These are phyloP conservation scores for Clarias pachynema DNA, from an alignment of 2,797 vertebrate genomes.

Conservation along the genomic window DNA sequence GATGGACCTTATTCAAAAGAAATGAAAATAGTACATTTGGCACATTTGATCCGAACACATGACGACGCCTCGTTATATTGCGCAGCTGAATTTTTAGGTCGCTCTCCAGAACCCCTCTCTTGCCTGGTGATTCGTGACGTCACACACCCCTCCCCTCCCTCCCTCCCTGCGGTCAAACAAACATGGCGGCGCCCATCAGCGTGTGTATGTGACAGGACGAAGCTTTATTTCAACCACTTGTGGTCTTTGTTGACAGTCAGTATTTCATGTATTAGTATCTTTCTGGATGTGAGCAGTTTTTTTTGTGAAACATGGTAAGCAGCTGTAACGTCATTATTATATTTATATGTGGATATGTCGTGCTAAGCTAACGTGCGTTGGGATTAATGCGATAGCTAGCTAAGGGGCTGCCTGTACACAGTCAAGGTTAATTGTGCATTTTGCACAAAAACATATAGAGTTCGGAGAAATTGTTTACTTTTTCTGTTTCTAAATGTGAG, in stretches of 20 bases:
- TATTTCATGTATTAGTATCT: not conserved
- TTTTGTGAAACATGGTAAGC: conserved; percentile 23
- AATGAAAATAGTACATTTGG: not conserved
- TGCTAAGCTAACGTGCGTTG: conserved; percentile 9
- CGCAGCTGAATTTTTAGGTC: not conserved
- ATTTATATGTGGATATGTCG: not conserved
- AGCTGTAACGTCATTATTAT: not conserved
- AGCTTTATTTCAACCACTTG: not conserved
- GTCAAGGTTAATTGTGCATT: conserved; percentile 24
- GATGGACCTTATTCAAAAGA: too few relatives aligned
- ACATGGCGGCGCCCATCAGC: conserved; percentile 69
- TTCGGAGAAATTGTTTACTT: not conserved
- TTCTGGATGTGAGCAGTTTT: not conserved
- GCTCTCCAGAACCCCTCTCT: not conserved
- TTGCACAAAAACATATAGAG: not conserved
- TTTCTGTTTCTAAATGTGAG: not conserved
- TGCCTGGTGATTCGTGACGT: conserved; percentile 50
- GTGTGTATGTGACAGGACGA: conserved; percentile 62
- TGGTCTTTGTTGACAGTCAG: not conserved
- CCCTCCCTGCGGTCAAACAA: not conserved
- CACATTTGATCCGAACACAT: not conserved
- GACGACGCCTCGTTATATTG: not conserved
- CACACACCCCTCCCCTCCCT: conserved; percentile 45
- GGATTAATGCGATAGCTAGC: not conserved
- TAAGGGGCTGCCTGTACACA: not conserved